phyloP scores from a whole-genome alignment of 2,888 invertebrate species.

The Pocota personata region DNA sequence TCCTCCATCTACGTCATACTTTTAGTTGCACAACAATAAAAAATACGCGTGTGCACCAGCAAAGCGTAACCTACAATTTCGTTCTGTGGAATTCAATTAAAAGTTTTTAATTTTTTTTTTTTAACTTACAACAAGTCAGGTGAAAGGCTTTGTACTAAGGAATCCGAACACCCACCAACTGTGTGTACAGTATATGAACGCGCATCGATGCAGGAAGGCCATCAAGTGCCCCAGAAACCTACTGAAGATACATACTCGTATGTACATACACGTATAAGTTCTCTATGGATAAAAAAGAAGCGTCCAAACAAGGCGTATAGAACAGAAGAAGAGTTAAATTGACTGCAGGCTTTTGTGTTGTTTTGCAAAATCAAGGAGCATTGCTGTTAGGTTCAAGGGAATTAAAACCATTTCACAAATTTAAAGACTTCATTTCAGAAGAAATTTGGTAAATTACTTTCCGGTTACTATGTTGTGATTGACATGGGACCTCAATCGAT shows the following conservation, averaged over 20 bases:
- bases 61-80: constrained; percentile 34
- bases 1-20: constrained; percentile 18
- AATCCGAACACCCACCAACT: constrained; percentile 28
- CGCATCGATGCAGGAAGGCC: constrained; percentile 46
- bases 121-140: constrained; percentile 25
- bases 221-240: constrained; percentile 41
- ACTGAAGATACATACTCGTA: constrained; percentile 3
- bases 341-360: neutral
- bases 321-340: neutral
- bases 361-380: neutral
- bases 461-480: constrained; percentile 8
- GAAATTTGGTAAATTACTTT: constrained; percentile 10
- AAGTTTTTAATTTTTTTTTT: neutral
- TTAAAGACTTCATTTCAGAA: neutral
- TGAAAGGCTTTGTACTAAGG: constrained; percentile 25
- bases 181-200: neutral
- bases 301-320: constrained; percentile 19
- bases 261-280: neutral
- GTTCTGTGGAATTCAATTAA: constrained; percentile 41
- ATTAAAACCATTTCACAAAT: neutral
- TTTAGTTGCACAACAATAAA: constrained; percentile 16
- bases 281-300: neutral
- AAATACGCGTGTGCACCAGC: constrained; percentile 3
- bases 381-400: neutral
- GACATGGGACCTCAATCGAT: neutral